Evolutionary conservation across 1,140 invertebrate species (phyloP).

Genomic region (Gonatopus flavifemur): DNA sequence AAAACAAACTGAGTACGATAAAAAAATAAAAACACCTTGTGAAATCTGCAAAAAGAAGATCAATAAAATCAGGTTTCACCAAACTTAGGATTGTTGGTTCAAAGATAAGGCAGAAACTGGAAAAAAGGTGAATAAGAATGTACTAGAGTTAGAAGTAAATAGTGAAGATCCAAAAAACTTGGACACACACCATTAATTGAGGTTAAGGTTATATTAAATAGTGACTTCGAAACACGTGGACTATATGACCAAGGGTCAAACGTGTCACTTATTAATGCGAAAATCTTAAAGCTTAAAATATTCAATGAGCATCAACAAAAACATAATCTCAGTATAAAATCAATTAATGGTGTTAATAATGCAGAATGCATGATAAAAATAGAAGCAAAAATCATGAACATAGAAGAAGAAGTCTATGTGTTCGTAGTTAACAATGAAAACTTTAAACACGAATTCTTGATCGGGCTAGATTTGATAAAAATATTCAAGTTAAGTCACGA

Average conservation of each 20-base stretch:
- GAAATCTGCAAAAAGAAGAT: too few relatives aligned
- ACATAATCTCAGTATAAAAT: not conserved
- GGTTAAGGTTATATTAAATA: constrained; percentile 8
- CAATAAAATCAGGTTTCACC: not conserved
- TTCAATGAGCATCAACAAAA: constrained; percentile 6
- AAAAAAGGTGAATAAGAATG: constrained; percentile 6
- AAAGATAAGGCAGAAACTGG: not conserved
- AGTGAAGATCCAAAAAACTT: constrained; percentile 18
- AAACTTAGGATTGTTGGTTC: constrained; percentile 7
- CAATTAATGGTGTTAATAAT: too few relatives aligned
- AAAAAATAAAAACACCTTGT: not conserved
- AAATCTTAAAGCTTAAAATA: constrained; percentile 15
- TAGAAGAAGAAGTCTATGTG: constrained; percentile 10
- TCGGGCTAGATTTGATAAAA: constrained; percentile 16
- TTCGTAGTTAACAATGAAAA: constrained; percentile 8
- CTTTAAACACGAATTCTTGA: constrained; percentile 10
- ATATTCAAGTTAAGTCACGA: not conserved
- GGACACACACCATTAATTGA: constrained; percentile 17
- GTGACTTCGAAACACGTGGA: constrained; percentile 5
- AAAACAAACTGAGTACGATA: constrained; percentile 3
- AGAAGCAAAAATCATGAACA: constrained; percentile 8
- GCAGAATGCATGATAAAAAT: not conserved
- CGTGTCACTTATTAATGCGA: constrained; percentile 20
- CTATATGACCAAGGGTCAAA: constrained; percentile 15
- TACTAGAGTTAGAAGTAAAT: constrained; percentile 4